Evolutionary conservation across 2,797 vertebrate species (phyloP).

Genomic region (Amblyopsis hoosieri): DNA sequence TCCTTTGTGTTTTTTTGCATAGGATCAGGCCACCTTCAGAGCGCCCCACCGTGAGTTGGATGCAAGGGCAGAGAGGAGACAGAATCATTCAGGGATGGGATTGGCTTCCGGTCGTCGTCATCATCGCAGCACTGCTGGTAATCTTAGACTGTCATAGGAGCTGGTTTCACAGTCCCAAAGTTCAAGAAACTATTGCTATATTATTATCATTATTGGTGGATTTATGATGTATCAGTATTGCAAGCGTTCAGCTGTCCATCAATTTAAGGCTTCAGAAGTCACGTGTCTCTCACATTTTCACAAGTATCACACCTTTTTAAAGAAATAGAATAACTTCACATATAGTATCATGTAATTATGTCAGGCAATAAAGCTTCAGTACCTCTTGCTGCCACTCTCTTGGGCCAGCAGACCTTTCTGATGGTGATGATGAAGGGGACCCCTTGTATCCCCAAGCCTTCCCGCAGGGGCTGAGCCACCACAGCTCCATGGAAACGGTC

Average conservation of each 20-base stretch:
- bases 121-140: slow-evolving; percentile 39
- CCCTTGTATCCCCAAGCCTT: slow-evolving; percentile 52
- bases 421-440: slow-evolving; percentile 54
- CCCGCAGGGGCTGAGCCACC: slow-evolving; percentile 26
- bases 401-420: slow-evolving; percentile 38
- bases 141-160: background rate
- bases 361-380: too few species aligned
- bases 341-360: too few species aligned
- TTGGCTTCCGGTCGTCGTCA: slow-evolving; percentile 49
- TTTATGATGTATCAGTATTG: too few species aligned
- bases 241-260: too few species aligned
- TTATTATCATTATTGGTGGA: too few species aligned
- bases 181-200: too few species aligned
- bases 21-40: slow-evolving; percentile 33
- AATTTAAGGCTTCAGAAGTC: too few species aligned
- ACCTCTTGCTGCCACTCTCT: background rate
- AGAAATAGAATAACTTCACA: too few species aligned
- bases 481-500: slow-evolving; percentile 62
- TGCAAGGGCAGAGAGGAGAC: slow-evolving; percentile 56
- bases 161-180: too few species aligned
- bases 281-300: too few species aligned
- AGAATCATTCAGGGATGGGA: slow-evolving; percentile 61
- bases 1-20: background rate
- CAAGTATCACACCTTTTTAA: too few species aligned
- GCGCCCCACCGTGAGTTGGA: slow-evolving; percentile 58